A percentile compares a stretch with the other conserved stretches of the same genome.
Conservation (phyloP, 2,797 vertebrate species). For the Chelon auratus region DNA sequence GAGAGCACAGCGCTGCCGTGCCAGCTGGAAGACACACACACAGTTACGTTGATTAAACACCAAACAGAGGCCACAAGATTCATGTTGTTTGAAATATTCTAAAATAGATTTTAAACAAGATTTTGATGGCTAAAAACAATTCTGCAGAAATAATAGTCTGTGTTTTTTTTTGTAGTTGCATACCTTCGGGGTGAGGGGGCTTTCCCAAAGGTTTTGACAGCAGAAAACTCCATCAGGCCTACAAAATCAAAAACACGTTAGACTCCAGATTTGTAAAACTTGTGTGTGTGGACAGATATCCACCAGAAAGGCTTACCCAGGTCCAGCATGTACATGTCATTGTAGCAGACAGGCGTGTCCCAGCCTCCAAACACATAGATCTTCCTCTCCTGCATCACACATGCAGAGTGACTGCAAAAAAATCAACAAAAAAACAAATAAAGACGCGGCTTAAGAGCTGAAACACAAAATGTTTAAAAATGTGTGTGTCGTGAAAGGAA, state of each 20-base stretch:
- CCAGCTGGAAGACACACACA: conserved; percentile 79
- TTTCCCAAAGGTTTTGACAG: conserved; percentile 79
- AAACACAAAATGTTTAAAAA: too few species aligned
- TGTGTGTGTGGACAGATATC: not conserved
- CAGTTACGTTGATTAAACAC: not conserved
- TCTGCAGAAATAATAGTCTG: not conserved
- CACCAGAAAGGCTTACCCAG: conserved; percentile 77
- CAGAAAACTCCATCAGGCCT: conserved; percentile 90
- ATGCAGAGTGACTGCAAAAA: conserved; percentile 84
- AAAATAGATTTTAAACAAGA: too few species aligned
- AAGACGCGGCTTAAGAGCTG: fast-evolving
- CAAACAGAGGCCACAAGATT: not conserved
- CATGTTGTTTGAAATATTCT: too few species aligned
- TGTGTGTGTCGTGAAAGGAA: not conserved
- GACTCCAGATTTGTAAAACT: too few species aligned
- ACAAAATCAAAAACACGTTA: conserved; percentile 12
- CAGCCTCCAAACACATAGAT: conserved; percentile 89
- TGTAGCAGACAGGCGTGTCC: conserved; percentile 89
- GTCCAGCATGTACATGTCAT: conserved; percentile 87
- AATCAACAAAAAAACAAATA: not conserved
- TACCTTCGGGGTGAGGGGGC: conserved; percentile 86
- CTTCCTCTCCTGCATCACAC: conserved; percentile 84
- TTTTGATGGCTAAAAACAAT: too few species aligned
- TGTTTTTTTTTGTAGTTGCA: not conserved
- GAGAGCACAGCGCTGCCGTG: conserved; percentile 85